Conservation (phyloP, 2,888 invertebrate species). For the Brachylomia viminalis region DNA sequence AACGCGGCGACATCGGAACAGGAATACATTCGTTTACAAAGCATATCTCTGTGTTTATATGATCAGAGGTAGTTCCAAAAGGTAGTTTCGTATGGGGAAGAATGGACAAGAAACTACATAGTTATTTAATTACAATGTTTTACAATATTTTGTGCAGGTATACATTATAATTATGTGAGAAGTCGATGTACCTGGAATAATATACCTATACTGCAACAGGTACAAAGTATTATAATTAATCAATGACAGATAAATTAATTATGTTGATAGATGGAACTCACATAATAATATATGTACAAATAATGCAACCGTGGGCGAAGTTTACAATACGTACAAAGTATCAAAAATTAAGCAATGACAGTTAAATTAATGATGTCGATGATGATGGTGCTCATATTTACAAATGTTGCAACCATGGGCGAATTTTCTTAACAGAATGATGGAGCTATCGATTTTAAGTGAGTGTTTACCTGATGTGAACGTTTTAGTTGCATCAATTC, state of each 20-base stretch:
- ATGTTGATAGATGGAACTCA: neutral
- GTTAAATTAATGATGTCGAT: neutral
- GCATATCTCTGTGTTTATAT: too few species aligned
- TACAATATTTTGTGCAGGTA: too few species aligned
- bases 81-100: neutral
- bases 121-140: too few species aligned
- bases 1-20: too few species aligned
- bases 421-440: neutral
- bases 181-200: neutral
- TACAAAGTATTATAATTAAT: too few species aligned
- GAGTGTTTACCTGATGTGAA: neutral
- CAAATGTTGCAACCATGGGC: neutral
- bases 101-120: too few species aligned
- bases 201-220: too few species aligned
- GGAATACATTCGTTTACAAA: too few species aligned
- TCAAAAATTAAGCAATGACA: neutral
- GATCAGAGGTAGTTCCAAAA: neutral
- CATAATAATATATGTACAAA: neutral
- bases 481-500: neutral
- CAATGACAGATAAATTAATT: neutral
- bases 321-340: neutral
- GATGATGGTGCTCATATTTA: neutral
- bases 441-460: neutral
- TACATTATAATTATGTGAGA: neutral
- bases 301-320: neutral